A percentile compares a stretch with the other conserved stretches of the same genome.
Evolutionary conservation across 2,888 invertebrate species (phyloP).

Genomic region (Poecilus cupreus): DNA sequence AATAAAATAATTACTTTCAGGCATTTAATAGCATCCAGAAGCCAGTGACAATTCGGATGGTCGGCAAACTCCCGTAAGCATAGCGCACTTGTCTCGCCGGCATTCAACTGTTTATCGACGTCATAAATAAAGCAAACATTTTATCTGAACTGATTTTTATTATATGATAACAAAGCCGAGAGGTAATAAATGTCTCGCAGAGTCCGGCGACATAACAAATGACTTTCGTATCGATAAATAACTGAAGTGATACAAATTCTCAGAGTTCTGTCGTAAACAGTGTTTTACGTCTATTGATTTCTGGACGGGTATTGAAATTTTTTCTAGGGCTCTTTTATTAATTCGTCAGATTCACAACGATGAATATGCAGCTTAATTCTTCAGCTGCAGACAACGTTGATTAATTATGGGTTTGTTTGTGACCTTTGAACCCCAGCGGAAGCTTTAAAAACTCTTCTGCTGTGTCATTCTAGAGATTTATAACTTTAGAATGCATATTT

Average conservation of each 20-base stretch:
- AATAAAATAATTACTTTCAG: neutral
- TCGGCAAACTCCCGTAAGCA: neutral
- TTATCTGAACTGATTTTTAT: conserved; percentile 54
- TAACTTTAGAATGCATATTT: conserved; percentile 36
- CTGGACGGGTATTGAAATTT: conserved; percentile 10
- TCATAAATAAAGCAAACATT: conserved; percentile 53
- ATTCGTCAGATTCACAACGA: conserved; percentile 19
- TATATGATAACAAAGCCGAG: conserved; percentile 55
- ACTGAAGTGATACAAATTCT: conserved; percentile 44
- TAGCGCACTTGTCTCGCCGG: neutral
- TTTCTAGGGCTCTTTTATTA: conserved; percentile 32
- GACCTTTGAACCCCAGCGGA: neutral
- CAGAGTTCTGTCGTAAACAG: conserved; percentile 27
- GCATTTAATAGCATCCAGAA: neutral
- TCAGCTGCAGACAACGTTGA: conserved; percentile 28
- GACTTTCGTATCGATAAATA: conserved; percentile 40
- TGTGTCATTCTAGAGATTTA: conserved; percentile 26
- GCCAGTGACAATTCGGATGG: neutral
- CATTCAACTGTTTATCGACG: conserved; percentile 45
- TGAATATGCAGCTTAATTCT: conserved; percentile 33
- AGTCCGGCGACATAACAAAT: conserved; percentile 44
- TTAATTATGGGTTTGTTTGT: conserved; percentile 43
- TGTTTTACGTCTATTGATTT: conserved; percentile 38
- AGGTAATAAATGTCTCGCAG: conserved; percentile 39
- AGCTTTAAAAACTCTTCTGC: conserved; percentile 21